Evolutionary conservation across 2,113 vertebrate species (phyloP).

Genomic region (Chiloscyllium plagiosum): DNA sequence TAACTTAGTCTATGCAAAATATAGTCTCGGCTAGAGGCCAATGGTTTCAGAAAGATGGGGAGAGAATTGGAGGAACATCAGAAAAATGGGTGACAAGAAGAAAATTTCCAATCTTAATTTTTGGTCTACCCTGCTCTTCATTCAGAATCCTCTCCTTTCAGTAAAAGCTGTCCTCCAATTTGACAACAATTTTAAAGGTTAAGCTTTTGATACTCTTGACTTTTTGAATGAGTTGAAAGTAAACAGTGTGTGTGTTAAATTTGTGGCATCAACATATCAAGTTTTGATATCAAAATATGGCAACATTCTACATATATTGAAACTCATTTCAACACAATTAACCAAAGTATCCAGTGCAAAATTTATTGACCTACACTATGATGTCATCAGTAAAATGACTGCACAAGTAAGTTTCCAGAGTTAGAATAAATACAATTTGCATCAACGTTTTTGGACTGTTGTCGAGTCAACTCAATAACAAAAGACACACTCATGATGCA

Average conservation of each 20-base stretch:
- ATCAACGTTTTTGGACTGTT: not conserved
- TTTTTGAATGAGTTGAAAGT: not conserved
- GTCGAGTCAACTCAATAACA: not conserved
- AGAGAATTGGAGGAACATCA: not conserved
- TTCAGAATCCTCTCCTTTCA: not conserved
- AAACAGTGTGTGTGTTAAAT: not conserved
- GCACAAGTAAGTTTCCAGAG: not conserved
- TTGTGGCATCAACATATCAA: not conserved
- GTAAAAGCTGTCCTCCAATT: not conserved
- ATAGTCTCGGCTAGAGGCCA: not conserved
- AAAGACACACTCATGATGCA: not conserved
- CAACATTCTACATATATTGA: not conserved
- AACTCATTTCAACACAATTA: not conserved
- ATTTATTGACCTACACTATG: not conserved
- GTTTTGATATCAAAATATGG: not conserved
- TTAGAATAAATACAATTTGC: not conserved
- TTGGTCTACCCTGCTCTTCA: not conserved
- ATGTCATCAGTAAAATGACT: not conserved
- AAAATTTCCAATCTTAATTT: not conserved
- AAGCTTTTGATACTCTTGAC: not conserved
- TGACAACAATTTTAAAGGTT: not conserved
- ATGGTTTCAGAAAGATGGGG: not conserved
- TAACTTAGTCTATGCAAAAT: not conserved
- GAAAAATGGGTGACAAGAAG: not conserved
- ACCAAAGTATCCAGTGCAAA: not conserved